Evolutionary conservation across 2,888 invertebrate genomes (phyloP).

Genomic region (Drosophila mayaguana): DNA sequence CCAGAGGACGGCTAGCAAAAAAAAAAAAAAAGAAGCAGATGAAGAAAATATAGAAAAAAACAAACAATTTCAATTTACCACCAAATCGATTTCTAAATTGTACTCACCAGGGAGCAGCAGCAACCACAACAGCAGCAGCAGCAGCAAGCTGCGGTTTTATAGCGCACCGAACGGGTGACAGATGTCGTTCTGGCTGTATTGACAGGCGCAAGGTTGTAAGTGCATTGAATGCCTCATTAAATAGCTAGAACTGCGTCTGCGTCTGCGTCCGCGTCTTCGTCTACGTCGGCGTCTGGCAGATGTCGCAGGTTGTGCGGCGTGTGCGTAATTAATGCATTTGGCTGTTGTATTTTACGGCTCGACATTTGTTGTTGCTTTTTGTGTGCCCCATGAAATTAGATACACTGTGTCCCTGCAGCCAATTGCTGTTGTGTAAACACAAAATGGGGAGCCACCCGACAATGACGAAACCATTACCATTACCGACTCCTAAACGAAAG

Average conservation of each 20-base stretch:
- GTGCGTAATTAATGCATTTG: slow-evolving; percentile 77
- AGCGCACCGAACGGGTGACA: slow-evolving; percentile 70
- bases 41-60: slow-evolving; percentile 50
- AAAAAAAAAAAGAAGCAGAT: too few species aligned
- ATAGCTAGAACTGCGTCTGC: slow-evolving; percentile 47
- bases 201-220: slow-evolving; percentile 73
- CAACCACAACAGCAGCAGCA: slow-evolving; percentile 6
- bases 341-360: slow-evolving; percentile 69
- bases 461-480: slow-evolving; percentile 44
- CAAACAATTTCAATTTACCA: slow-evolving; percentile 75
- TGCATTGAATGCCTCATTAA: slow-evolving; percentile 82
- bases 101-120: slow-evolving; percentile 48
- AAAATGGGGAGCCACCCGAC: slow-evolving; percentile 50
- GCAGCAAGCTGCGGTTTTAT: slow-evolving; percentile 68
- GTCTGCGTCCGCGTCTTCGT: background rate
- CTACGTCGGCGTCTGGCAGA: slow-evolving; percentile 31
- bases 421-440: slow-evolving; percentile 71
- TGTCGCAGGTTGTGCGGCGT: slow-evolving; percentile 59
- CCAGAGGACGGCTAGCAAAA: slow-evolving; percentile 9
- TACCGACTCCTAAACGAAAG: slow-evolving; percentile 71
- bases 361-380: slow-evolving; percentile 46
- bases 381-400: slow-evolving; percentile 70
- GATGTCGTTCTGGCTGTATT: slow-evolving; percentile 65
- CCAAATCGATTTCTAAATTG: slow-evolving; percentile 75
- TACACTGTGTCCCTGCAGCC: slow-evolving; percentile 66